Evolutionary conservation across 2,113 vertebrate genomes (phyloP).

Genomic region (Oryzias melastigma): DNA sequence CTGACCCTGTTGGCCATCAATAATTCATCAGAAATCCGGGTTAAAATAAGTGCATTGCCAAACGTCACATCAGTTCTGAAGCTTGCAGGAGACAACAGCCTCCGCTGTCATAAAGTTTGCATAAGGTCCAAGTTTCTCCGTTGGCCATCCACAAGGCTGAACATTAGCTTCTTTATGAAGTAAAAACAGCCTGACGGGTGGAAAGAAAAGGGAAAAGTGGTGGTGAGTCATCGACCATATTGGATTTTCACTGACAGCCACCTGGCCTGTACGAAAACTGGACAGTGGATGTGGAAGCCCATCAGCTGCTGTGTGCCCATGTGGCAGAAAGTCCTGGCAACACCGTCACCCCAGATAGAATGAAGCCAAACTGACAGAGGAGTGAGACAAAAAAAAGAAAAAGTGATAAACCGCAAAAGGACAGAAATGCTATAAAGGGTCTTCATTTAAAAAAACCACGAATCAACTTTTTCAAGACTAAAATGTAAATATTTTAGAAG

Average conservation of each 20-base stretch:
- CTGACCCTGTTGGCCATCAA: constrained; percentile 84
- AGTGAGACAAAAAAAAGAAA: constrained; percentile 1
- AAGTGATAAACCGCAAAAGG: constrained; percentile 1
- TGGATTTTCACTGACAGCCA: constrained; percentile 17
- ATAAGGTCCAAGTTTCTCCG: constrained; percentile 61
- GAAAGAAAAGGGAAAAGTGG: constrained; percentile 20
- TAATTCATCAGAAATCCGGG: constrained; percentile 89
- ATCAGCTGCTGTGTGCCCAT: constrained; percentile 19
- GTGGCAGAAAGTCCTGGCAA: constrained; percentile 18
- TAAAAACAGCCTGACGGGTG: constrained; percentile 14
- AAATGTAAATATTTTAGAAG: too few species aligned
- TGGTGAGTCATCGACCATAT: constrained; percentile 42
- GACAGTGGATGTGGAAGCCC: constrained; percentile 21
- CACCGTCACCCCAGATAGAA: constrained; percentile 9
- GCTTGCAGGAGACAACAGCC: constrained; percentile 67
- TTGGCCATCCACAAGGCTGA: constrained; percentile 72
- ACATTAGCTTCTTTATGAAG: constrained; percentile 84
- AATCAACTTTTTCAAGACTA: too few species aligned
- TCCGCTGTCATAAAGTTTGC: constrained; percentile 86
- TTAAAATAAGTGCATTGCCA: constrained; percentile 85
- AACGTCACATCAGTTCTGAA: constrained; percentile 79
- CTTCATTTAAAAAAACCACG: too few species aligned
- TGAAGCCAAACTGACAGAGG: constrained; percentile 16
- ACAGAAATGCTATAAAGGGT: background rate
- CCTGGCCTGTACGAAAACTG: constrained; percentile 29